Conservation (phyloP, 37 sponge, comb jelly and placozoan species). For the Beroe forskalii region DNA sequence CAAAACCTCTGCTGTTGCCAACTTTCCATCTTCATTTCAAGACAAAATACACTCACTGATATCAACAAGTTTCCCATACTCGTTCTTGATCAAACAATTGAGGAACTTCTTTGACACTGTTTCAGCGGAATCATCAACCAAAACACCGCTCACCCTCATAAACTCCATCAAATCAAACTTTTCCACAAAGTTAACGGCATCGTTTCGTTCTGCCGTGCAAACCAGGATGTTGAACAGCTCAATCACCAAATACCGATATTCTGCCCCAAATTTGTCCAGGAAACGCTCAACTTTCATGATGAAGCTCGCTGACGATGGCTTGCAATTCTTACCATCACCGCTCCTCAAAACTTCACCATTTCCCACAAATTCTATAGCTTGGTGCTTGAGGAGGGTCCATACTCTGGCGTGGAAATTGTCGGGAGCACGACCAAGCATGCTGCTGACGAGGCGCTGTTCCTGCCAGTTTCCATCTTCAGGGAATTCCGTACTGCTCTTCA, state of each 20-base stretch:
- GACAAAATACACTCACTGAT: background rate
- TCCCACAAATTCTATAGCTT: background rate
- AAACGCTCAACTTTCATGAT: background rate
- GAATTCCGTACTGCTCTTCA: background rate
- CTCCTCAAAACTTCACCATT: background rate
- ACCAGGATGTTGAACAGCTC: background rate
- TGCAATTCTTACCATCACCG: background rate
- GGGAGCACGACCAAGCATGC: background rate
- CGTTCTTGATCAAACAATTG: background rate
- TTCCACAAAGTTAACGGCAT: slow-evolving; percentile 13
- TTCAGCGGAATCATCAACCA: background rate
- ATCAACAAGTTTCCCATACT: background rate
- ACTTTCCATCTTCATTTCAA: background rate
- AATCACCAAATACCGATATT: background rate
- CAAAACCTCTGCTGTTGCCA: no score
- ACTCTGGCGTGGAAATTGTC: background rate
- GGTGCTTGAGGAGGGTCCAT: slow-evolving; percentile 7
- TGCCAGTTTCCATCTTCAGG: background rate
- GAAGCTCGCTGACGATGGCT: background rate
- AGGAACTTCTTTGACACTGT: slow-evolving; percentile 16
- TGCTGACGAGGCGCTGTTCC: background rate
- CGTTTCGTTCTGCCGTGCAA: background rate
- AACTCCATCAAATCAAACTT: background rate
- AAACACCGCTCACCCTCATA: background rate
- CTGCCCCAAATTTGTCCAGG: background rate